phyloP scores from a whole-genome alignment of 2,797 vertebrate genomes.

The Dermochelys coriacea region DNA sequence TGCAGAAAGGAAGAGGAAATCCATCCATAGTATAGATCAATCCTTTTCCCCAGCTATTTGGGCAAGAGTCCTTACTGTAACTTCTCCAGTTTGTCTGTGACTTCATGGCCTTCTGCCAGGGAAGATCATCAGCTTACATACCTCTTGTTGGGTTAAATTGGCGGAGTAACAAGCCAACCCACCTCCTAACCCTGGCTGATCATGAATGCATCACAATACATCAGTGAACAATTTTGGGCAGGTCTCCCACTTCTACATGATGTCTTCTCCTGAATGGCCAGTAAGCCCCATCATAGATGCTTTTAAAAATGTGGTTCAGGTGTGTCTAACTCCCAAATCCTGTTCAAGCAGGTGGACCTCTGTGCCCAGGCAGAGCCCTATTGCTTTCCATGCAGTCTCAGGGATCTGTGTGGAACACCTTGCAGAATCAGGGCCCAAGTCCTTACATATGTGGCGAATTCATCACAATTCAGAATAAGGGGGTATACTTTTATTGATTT shows the following conservation, averaged over 20 bases:
- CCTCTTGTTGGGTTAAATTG: accelerated
- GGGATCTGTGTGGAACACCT: neutral
- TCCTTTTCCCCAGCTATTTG: neutral
- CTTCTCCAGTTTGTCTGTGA: neutral
- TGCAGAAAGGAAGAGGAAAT: neutral
- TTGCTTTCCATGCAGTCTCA: neutral
- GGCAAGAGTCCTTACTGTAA: neutral
- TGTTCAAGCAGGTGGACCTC: neutral
- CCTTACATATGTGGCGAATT: neutral
- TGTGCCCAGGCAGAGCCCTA: neutral
- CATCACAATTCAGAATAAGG: neutral
- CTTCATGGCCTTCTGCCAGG: neutral
- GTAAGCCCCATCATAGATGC: neutral
- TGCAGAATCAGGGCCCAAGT: neutral
- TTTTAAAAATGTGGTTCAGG: neutral
- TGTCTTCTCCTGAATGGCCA: neutral
- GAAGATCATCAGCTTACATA: neutral
- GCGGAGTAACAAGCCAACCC: neutral
- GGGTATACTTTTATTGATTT: accelerated
- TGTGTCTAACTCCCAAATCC: neutral
- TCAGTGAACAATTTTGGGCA: neutral
- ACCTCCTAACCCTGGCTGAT: neutral
- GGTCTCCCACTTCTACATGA: accelerated
- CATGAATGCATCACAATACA: neutral
- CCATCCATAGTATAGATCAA: neutral